Evolutionary conservation across 2,797 vertebrate species (phyloP), one percentile per base, ranked within the genome.

Genomic region (Acanthurus tractus): DNA sequence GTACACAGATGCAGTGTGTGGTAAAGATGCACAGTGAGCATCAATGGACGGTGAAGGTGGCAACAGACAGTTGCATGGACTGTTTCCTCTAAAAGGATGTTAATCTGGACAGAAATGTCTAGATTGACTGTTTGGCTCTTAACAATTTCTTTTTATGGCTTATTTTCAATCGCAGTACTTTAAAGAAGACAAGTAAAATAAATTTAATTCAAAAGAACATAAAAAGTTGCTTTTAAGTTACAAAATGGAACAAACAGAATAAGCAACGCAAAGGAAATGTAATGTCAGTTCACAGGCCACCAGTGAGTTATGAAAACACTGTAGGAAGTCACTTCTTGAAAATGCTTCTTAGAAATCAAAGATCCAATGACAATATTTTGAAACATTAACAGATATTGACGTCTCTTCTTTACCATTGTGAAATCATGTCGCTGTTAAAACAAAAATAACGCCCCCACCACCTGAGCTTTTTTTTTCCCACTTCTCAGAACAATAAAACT

Each of bases 1-100:
- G 3, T 59, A 49, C 66, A 36, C 23, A 48, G 55, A 44, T 61
- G 49, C 23, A 61, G 4, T 18, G 23, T 38, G 57, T 76, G 22
- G 38, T 40, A 15, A 40, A 45, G 53, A 52, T 49, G n/a, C 65
- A 18, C 53, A 57, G n/a, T 74, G 34, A 69, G 44, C 53, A 48
- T 70, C 34, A 65, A 17, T 62, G 25, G 34, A 45, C 46, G 34
- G 23, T 34, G 4, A 12, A 44, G 50, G 63, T 58, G 54, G 56
- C 40, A 34, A 55, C 20, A 63, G 38, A 74, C 42, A 18, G 63
- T 25, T 40, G 70, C 79, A 50, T 55, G 9, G 17, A 14, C 25
- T 18, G 4, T 65, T 63, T 54, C 23, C 15, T 45, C 40, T 17
- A 59, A 36, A 45, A 22, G 66, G 38, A 68, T 64, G 57, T 74